A percentile compares a stretch with the other conserved stretches of the same genome.
phyloP scores from a whole-genome alignment of 2,113 vertebrate species.

The Pelecanoides urinatrix region DNA sequence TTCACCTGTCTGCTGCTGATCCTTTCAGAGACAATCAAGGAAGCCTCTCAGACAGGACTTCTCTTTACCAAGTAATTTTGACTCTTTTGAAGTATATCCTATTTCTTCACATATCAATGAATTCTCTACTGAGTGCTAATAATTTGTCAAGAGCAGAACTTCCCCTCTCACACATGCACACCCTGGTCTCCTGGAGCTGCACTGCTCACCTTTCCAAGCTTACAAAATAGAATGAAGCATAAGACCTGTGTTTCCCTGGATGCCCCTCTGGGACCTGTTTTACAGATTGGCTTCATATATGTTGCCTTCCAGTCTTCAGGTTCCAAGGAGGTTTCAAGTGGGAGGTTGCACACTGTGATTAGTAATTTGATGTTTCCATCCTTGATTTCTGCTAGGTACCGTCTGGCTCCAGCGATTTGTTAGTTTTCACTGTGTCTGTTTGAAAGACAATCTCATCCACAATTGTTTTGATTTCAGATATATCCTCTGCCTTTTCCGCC shows the following conservation, averaged over 20 bases:
- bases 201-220: not conserved
- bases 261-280: rapidly evolving
- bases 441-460: not conserved
- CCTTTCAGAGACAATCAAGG: not conserved
- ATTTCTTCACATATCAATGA: not conserved
- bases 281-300: not conserved
- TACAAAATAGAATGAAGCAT: not conserved
- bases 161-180: not conserved
- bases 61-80: not conserved
- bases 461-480: not conserved
- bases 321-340: not conserved
- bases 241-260: not conserved
- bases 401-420: not conserved
- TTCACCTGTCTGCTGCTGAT: not conserved
- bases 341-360: not conserved
- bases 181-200: not conserved
- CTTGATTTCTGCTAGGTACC: not conserved
- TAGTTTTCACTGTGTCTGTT: not conserved
- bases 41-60: not conserved
- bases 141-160: not conserved
- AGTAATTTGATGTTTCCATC: not conserved
- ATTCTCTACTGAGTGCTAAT: not conserved
- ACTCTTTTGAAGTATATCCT: not conserved
- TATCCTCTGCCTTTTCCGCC: not conserved
- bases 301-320: not conserved